phyloP scores from a whole-genome alignment of 2,113 vertebrate genomes.

The Orientallactaga bullata region DNA sequence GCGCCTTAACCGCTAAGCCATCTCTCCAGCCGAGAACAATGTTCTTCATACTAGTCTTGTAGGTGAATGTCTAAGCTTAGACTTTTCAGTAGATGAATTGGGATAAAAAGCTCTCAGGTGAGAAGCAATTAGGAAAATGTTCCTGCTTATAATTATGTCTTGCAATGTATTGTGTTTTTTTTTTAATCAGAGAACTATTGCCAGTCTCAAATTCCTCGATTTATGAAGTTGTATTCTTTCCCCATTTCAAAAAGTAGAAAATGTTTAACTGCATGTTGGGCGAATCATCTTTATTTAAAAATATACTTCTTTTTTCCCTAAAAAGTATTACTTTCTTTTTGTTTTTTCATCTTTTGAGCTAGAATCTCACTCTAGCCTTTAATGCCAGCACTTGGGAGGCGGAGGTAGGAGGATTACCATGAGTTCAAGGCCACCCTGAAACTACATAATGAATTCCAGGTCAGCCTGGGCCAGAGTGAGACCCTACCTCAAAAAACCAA shows the following conservation, averaged over 20 bases:
- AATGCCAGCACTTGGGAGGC: background rate
- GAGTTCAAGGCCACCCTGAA: too few relatives aligned
- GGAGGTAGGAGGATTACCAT: too few relatives aligned
- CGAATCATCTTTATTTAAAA: constrained; percentile 14
- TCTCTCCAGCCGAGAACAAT: too few relatives aligned
- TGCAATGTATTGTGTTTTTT: background rate
- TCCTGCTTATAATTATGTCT: background rate
- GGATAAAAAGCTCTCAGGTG: background rate
- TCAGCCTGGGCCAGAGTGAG: too few relatives aligned
- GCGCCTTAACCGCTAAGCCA: too few relatives aligned
- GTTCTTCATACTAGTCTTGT: background rate
- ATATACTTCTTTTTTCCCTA: too few relatives aligned
- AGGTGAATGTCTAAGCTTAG: background rate
- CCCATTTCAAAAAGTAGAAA: constrained; percentile 33
- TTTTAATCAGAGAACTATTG: background rate
- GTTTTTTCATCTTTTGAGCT: too few relatives aligned
- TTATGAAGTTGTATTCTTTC: constrained; percentile 13
- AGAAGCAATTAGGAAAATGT: background rate
- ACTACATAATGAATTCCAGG: too few relatives aligned
- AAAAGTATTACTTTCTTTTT: too few relatives aligned
- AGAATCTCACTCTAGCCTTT: too few relatives aligned
- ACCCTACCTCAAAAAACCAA: too few relatives aligned
- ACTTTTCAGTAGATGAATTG: background rate
- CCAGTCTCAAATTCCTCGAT: background rate
- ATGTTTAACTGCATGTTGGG: background rate